Evolutionary conservation across 2,113 vertebrate genomes (phyloP), one percentile per base, ranked within the genome.

Genomic region (Phyllostomus discolor): DNA sequence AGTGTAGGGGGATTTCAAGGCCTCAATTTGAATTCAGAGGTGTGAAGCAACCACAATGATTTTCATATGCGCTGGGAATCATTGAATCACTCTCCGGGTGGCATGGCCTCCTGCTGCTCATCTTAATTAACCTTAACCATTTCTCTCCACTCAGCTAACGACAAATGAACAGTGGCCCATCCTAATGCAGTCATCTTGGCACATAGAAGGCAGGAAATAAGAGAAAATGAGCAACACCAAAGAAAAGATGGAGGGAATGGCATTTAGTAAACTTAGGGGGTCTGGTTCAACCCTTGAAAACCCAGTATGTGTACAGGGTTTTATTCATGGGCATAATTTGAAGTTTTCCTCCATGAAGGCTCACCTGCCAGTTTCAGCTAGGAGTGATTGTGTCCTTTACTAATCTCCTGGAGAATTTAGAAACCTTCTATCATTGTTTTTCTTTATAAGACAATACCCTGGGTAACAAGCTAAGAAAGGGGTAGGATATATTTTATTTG

Each of bases 11-110:
- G 14, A 92, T 59, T 91, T 86, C 54, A 89, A 92, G 57, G 7
- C 15, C 57, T 83, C 26, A 79, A 83, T 1, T 83, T 41, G 10
- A 90, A 88, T 48, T 66, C 75, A 73, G 79, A 87, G 52, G 87
- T 48, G 15, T 59, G 14, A 96, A 86, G n/a, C 11, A 76, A 67
- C 5, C 24, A 91, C 22, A 38, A 64, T 73, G 16, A 96, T 67
- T 41, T 62, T 6, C 10, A 62, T 35, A 84, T 50, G 81, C 70
- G 10, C 26, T 80, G 6, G n/a, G 24, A 52, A 90, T 69, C 31
- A 26, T 78, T 76, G 93, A 91, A 92, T 94, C 87, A 64, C 19
- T 94, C 73, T 89, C 57, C 26, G 10, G 38, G n/a, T 90, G 31
- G 16, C 26, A 69, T 24, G 5, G 11, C 15, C 15, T 79, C 24